Conservation (phyloP, 2,113 vertebrate genomes). For the Atherinomorus stipes region DNA sequence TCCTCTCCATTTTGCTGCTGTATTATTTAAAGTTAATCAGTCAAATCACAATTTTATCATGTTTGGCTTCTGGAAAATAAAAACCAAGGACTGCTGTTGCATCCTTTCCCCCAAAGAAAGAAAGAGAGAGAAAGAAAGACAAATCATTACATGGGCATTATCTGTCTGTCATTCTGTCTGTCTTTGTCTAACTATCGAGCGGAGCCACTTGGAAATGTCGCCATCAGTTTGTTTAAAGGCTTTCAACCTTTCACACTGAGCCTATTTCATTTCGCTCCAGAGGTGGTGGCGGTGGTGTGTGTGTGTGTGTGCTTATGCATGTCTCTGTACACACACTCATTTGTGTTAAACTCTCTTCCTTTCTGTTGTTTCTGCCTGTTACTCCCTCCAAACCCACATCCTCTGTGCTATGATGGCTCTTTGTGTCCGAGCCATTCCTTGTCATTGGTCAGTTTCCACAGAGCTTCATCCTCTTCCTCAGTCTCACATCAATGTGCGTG, state of each 20-base stretch:
- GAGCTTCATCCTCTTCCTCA: conserved; percentile 7
- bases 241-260: conserved; percentile 50
- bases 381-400: conserved; percentile 54
- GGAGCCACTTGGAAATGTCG: conserved; percentile 23
- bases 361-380: conserved; percentile 40
- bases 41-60: conserved; percentile 9
- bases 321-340: conserved; percentile 61
- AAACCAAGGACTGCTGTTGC: not conserved
- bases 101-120: not conserved
- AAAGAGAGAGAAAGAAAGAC: conserved; percentile 2
- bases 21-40: conserved; percentile 41
- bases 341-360: conserved; percentile 56
- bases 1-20: conserved; percentile 19
- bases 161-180: conserved; percentile 34
- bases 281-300: conserved; percentile 11
- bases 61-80: conserved; percentile 40
- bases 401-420: conserved; percentile 26
- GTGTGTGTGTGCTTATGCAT: conserved; percentile 19
- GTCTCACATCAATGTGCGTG: conserved; percentile 14
- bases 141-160: conserved; percentile 13
- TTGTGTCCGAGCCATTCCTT: conserved; percentile 42
- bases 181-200: conserved; percentile 50
- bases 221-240: conserved; percentile 69
- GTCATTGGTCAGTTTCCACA: conserved; percentile 2
- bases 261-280: conserved; percentile 56